Conservation (phyloP, 2,113 vertebrate species). For the Regulus satrapa region DNA sequence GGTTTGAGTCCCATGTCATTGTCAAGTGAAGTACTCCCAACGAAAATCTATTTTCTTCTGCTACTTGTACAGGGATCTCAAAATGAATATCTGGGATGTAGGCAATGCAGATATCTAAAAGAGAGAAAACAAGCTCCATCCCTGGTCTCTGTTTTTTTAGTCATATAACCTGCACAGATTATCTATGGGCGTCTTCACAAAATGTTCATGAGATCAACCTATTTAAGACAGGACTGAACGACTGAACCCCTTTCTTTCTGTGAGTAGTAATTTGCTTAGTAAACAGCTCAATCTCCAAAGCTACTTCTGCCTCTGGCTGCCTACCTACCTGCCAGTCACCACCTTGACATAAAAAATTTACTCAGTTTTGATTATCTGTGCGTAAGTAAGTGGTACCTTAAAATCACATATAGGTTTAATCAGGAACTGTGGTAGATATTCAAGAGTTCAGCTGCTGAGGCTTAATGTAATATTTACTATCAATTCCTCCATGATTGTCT, state of each 20-base stretch:
- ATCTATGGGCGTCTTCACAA: neutral
- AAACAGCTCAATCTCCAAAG: neutral
- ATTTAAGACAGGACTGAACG: neutral
- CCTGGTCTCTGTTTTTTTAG: neutral
- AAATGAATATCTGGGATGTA: neutral
- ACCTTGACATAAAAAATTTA: neutral
- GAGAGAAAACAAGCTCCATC: neutral
- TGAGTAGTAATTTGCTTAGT: neutral
- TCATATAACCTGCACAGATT: neutral
- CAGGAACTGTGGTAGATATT: neutral
- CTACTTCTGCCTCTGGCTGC: neutral
- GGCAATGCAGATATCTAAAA: neutral
- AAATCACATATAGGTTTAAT: neutral
- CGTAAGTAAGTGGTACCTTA: neutral
- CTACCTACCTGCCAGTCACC: neutral
- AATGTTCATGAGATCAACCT: neutral
- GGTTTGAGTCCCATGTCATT: neutral
- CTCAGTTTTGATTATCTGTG: neutral
- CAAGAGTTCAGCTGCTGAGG: neutral
- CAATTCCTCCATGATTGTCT: fast-evolving
- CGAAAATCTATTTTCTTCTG: neutral
- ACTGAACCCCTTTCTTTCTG: neutral
- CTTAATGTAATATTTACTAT: neutral
- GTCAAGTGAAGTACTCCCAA: neutral
- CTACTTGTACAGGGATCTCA: neutral